A percentile compares a stretch with the other conserved stretches of the same genome.
These are phyloP conservation scores for Acronicta leporina DNA, from an alignment of 2,888 invertebrate species.

Conservation along the genomic window DNA sequence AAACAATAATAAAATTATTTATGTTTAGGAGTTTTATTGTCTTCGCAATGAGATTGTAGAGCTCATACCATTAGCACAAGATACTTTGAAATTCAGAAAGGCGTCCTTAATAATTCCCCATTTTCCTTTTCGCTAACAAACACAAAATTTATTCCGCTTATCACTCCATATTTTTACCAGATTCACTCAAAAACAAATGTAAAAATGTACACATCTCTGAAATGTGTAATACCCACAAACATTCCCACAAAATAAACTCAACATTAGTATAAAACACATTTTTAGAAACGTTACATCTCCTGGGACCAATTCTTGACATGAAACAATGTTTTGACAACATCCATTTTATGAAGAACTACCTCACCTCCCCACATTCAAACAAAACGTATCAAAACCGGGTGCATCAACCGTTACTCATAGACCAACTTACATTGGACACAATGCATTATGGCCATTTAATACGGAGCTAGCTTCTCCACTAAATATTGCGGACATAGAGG, in stretches of 20 bases:
- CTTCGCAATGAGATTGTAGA: no score
- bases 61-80: no score
- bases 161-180: constrained; percentile 19
- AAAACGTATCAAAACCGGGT: constrained; percentile 20
- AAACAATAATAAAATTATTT: no score
- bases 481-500: constrained; percentile 28
- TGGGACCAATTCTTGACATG: constrained; percentile 63
- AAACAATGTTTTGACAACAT: constrained; percentile 59
- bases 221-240: constrained; percentile 55
- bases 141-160: constrained; percentile 27
- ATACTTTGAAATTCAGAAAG: neutral
- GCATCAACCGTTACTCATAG: constrained; percentile 15
- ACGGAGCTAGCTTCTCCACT: constrained; percentile 34
- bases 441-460: constrained; percentile 31
- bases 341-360: constrained; percentile 50
- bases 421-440: constrained; percentile 41
- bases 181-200: constrained; percentile 32
- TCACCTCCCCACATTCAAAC: constrained; percentile 21
- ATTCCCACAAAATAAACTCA: constrained; percentile 55
- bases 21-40: no score
- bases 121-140: neutral
- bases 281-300: constrained; percentile 58
- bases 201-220: constrained; percentile 36
- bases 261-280: constrained; percentile 60
- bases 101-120: neutral